phyloP scores from a whole-genome alignment of 2,113 vertebrate genomes.

The Euleptes europaea region DNA sequence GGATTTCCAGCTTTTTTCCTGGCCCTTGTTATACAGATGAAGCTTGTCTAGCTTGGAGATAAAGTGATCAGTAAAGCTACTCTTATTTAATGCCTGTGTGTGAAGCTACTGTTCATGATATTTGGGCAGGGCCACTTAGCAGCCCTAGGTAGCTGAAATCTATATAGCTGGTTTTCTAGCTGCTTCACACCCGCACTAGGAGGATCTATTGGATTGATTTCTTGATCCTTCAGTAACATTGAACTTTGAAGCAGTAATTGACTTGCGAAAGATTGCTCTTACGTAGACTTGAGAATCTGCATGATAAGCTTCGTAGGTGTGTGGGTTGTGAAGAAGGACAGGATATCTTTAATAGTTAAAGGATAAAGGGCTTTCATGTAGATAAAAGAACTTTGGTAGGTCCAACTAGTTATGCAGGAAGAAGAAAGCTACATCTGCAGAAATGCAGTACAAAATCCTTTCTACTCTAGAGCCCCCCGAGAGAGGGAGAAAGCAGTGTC shows the following conservation, averaged over 20 bases:
- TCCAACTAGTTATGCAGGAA: background rate
- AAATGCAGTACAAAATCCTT: background rate
- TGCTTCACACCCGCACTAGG: background rate
- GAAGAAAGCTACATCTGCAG: background rate
- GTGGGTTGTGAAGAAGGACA: background rate
- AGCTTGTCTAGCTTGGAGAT: background rate
- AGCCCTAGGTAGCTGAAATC: background rate
- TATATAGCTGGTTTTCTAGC: background rate
- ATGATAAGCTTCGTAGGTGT: too few species aligned
- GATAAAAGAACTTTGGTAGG: background rate
- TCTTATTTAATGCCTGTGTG: background rate
- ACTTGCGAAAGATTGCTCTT: background rate
- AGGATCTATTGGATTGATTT: background rate
- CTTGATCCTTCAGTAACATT: background rate
- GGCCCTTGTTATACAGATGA: background rate
- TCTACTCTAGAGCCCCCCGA: background rate
- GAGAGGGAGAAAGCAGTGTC: background rate
- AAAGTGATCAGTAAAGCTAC: background rate
- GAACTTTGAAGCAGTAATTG: background rate
- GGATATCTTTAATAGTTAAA: background rate
- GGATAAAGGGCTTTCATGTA: too few species aligned
- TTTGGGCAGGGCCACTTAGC: background rate
- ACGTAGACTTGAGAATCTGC: background rate
- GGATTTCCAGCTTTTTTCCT: background rate
- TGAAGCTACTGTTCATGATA: background rate